Conservation (phyloP, 2,113 vertebrate species). For the Nothoprocta pentlandii region DNA sequence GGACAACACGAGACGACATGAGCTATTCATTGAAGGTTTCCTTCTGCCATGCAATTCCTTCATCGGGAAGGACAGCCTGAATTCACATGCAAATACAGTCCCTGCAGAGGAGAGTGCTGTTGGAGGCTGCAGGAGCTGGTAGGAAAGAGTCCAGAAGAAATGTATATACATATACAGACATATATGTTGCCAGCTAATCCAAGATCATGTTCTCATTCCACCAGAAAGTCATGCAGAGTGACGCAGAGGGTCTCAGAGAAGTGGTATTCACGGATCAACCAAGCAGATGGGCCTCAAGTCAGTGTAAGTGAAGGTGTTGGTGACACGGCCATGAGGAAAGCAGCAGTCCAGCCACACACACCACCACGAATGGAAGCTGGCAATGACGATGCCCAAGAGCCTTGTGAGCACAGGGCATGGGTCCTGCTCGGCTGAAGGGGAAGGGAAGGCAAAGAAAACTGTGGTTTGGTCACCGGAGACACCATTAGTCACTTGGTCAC, state of each 20-base stretch:
- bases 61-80: background rate
- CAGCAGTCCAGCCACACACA: background rate
- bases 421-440: background rate
- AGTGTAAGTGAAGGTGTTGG: background rate
- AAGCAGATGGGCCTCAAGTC: background rate
- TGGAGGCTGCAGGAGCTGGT: constrained; percentile 27
- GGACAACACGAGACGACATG: background rate
- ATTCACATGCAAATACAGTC: constrained; percentile 21
- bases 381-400: accelerated
- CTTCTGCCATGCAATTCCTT: constrained; percentile 34
- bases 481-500: too few relatives aligned
- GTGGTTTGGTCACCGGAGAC: background rate
- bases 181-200: constrained; percentile 23
- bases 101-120: constrained; percentile 13
- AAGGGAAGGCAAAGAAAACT: background rate
- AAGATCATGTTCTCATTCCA: constrained; percentile 63
- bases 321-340: background rate
- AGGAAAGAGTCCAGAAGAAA: constrained; percentile 1
- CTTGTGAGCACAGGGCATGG: accelerated
- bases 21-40: background rate
- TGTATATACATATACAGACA: background rate
- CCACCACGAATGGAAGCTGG: background rate
- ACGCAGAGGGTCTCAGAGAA: background rate
- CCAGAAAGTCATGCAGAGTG: constrained; percentile 49
- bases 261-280: background rate